Evolutionary conservation across 2,113 vertebrate genomes (phyloP), one percentile per base, ranked within the genome.

Genomic region (Charina bottae): DNA sequence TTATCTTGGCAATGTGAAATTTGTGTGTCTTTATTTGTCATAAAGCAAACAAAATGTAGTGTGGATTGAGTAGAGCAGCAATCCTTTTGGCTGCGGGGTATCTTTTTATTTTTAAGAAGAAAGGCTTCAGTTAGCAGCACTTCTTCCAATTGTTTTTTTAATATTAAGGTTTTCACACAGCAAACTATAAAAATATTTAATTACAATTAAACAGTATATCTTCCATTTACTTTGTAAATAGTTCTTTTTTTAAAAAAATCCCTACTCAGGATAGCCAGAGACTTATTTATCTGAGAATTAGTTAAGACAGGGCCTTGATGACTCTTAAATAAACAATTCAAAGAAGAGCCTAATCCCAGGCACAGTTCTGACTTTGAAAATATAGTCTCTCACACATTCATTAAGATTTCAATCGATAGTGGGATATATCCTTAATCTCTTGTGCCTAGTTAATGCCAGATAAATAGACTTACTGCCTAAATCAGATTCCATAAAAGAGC

Each of bases 361-460:
- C 55, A 58, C 42, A 84, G 8, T 89, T 42, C 78, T 89, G 46
- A 62, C 56, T 89, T 92, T 92, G 91, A 84, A 83, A 89, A 84
- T 89, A 33, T 78, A 55, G 23, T 56, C 13, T 78, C 92, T 89
- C 60, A 84, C 10, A 93, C 89, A 92, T 83, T 37, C 72, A 60
- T 96, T 95, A 94, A 94, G 92, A 95, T 94, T 94, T 93, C 94
- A 95, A 94, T 92, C 94, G 91, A 90, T 62, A 83, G 85, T 87
- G 87, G 42, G 42, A 84, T 26, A 21, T 64, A 88, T 49, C 21
- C 33, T 55, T 91, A 85, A 97, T 97, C 97, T 97, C 98, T 97
- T 98, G 98, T 98, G 97, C 96, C 96, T 96, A 95, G 95, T 97
- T 97, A 98, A 98, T 98, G 53, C 54, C 53, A 98, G 97, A 97